Evolutionary conservation across 2,888 invertebrate species (phyloP).

Genomic region (Hecatera dysodea): DNA sequence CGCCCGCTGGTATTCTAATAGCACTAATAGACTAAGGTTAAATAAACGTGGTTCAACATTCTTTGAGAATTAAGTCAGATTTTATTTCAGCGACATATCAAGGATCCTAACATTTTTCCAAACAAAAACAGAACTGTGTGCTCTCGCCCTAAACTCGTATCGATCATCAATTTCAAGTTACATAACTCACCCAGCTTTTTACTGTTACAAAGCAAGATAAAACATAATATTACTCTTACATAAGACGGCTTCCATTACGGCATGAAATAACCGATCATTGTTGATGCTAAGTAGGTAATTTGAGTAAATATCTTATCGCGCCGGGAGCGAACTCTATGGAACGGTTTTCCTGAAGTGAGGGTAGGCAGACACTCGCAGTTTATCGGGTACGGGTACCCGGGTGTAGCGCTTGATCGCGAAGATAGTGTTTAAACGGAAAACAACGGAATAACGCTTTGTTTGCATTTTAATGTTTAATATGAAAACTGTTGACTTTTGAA

Average conservation of each 20-base stretch:
- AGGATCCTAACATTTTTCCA: neutral
- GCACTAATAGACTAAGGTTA: no score
- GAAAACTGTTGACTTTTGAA: slow-evolving; percentile 20
- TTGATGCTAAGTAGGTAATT: slow-evolving; percentile 75
- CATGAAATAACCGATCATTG: slow-evolving; percentile 62
- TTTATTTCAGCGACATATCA: neutral
- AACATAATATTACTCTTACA: slow-evolving; percentile 33
- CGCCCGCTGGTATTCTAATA: no score
- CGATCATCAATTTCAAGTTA: slow-evolving; percentile 43
- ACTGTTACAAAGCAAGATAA: slow-evolving; percentile 35
- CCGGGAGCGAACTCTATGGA: slow-evolving; percentile 69
- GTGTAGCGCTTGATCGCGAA: slow-evolving; percentile 38
- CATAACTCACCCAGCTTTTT: slow-evolving; percentile 43
- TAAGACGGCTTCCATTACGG: slow-evolving; percentile 50
- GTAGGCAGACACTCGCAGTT: slow-evolving; percentile 34
- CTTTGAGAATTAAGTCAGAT: neutral
- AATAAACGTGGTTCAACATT: no score
- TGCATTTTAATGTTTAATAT: slow-evolving; percentile 41
- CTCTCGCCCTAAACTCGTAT: slow-evolving; percentile 18
- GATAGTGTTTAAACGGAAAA: slow-evolving; percentile 57
- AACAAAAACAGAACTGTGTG: neutral
- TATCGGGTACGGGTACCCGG: slow-evolving; percentile 53
- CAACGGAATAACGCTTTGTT: slow-evolving; percentile 39
- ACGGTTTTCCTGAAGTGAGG: slow-evolving; percentile 69
- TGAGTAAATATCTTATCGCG: slow-evolving; percentile 81